phyloP scores from a whole-genome alignment of 2,113 vertebrate genomes.

The Otolemur garnettii region DNA sequence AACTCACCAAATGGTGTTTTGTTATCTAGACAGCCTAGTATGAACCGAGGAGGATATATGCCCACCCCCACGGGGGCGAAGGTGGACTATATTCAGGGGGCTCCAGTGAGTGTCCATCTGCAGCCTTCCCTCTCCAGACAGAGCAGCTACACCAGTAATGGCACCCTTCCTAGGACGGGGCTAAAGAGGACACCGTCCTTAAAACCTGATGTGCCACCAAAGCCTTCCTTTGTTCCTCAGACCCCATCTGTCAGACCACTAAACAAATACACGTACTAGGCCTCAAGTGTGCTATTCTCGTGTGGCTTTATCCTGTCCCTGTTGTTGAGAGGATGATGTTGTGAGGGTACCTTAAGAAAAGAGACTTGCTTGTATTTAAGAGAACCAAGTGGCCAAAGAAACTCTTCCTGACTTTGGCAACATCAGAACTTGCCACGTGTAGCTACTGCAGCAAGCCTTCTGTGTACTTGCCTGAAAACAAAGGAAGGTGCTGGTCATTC shows the following conservation, averaged over 20 bases:
- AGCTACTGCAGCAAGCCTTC: slow-evolving; percentile 84
- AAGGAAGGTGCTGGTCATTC: slow-evolving; percentile 91
- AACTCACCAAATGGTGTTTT: slow-evolving; percentile 95
- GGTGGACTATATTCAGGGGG: slow-evolving; percentile 95
- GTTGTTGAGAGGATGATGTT: slow-evolving; percentile 76
- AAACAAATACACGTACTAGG: slow-evolving; percentile 98
- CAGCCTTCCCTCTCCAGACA: slow-evolving; percentile 95
- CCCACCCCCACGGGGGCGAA: slow-evolving; percentile 93
- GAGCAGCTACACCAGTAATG: slow-evolving; percentile 96
- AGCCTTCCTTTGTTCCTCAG: slow-evolving; percentile 97
- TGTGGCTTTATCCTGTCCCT: slow-evolving; percentile 81
- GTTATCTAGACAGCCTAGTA: slow-evolving; percentile 96
- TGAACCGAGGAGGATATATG: slow-evolving; percentile 95
- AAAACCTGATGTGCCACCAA: slow-evolving; percentile 98
- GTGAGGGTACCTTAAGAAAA: slow-evolving; percentile 83
- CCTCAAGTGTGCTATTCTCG: slow-evolving; percentile 85
- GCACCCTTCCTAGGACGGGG: slow-evolving; percentile 96
- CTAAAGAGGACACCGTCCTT: slow-evolving; percentile 97
- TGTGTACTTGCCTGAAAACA: slow-evolving; percentile 81
- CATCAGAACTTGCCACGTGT: slow-evolving; percentile 87
- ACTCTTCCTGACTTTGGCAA: slow-evolving; percentile 90
- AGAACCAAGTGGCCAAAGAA: slow-evolving; percentile 95
- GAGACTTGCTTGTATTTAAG: slow-evolving; percentile 87
- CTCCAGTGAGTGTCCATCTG: slow-evolving; percentile 93
- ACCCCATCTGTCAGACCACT: slow-evolving; percentile 95